Evolutionary conservation across 2,113 vertebrate species (phyloP).

Genomic region (Hiodon alosoides): DNA sequence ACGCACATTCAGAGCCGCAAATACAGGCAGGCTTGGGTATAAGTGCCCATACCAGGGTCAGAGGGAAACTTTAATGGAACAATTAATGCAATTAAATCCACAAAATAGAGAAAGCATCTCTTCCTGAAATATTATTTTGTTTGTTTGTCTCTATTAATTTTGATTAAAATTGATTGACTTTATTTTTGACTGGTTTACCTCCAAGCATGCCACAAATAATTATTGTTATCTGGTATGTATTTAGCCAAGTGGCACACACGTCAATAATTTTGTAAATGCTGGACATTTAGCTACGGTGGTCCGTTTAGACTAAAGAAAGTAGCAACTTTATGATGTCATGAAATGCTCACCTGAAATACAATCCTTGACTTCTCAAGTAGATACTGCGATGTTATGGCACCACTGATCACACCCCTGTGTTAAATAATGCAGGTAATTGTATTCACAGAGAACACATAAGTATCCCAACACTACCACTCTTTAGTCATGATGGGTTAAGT

Average conservation of each 20-base stretch:
- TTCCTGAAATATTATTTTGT: no score
- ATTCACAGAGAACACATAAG: slow-evolving; percentile 17
- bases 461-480: slow-evolving; percentile 11
- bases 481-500: slow-evolving; percentile 18
- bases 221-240: no score
- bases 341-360: slow-evolving; percentile 84
- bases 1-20: no score
- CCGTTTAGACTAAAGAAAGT: not conserved
- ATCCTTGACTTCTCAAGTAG: slow-evolving; percentile 96
- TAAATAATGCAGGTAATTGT: slow-evolving; percentile 27
- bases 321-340: not conserved
- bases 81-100: no score
- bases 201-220: no score
- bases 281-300: not conserved
- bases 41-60: no score
- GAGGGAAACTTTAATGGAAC: no score
- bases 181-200: no score
- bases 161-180: no score
- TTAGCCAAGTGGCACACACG: not conserved
- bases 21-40: no score
- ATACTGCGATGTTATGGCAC: slow-evolving; percentile 99
- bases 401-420: slow-evolving; percentile 82
- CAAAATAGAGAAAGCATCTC: no score
- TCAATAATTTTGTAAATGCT: not conserved
- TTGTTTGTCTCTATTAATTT: no score